phyloP scores from a whole-genome alignment of 1,140 invertebrate genomes.

The Streblospio benedicti region DNA sequence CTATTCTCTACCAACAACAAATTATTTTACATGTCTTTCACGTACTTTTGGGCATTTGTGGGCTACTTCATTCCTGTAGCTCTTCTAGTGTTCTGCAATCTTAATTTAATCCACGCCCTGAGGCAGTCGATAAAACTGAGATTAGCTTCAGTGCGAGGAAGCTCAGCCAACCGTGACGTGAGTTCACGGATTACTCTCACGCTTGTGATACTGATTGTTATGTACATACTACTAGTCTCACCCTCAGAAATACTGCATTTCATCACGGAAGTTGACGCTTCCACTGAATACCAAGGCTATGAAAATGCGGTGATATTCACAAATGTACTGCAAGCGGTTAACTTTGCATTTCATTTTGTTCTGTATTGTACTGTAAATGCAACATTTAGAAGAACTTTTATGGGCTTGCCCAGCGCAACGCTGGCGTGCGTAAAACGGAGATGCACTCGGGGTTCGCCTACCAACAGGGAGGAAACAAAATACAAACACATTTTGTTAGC shows the following conservation, averaged over 20 bases:
- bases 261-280: neutral
- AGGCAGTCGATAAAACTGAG: conserved; percentile 34
- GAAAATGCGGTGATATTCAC: conserved; percentile 17
- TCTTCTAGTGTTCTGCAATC: conserved; percentile 37
- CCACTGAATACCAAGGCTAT: neutral
- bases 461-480: too few relatives aligned
- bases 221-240: conserved; percentile 40
- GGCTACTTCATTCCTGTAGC: conserved; percentile 30
- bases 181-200: conserved; percentile 34
- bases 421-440: too few relatives aligned
- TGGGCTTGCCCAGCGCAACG: too few relatives aligned
- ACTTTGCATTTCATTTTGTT: conserved; percentile 12
- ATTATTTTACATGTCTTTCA: conserved; percentile 28
- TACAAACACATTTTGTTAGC: too few relatives aligned
- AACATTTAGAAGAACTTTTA: conserved; percentile 2
- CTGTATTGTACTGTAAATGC: conserved; percentile 16
- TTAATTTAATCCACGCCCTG: conserved; percentile 36
- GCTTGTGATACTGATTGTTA: conserved; percentile 35
- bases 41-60: conserved; percentile 35
- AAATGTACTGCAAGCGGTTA: conserved; percentile 23
- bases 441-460: too few relatives aligned
- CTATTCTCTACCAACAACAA: neutral
- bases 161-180: neutral
- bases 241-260: conserved; percentile 32
- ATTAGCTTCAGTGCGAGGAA: neutral